Percentiles rank a stretch among this genome's conserved stretches.
Evolutionary conservation across 2,888 invertebrate species (phyloP).

Genomic region (Diaphora mendica): DNA sequence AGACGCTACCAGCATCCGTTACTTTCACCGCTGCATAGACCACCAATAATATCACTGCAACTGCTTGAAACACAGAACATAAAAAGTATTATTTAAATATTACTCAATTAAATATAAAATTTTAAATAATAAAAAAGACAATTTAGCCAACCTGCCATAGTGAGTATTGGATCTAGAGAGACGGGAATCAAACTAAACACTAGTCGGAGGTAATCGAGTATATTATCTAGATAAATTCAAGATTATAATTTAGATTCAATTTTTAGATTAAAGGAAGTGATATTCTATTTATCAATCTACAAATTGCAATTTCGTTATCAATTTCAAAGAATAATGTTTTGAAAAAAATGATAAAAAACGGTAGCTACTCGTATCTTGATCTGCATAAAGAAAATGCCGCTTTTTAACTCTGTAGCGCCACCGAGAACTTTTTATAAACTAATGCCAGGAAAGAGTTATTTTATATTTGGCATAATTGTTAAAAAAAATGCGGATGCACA

Average conservation of each 20-base stretch:
- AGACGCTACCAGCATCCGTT: conserved; percentile 27
- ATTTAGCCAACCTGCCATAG: conserved; percentile 47
- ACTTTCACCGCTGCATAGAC: conserved; percentile 47
- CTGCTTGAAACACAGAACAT: conserved; percentile 42
- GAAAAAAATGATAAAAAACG: background rate
- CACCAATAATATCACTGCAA: conserved; percentile 51
- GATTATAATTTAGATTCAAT: background rate
- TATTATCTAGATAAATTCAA: conserved; percentile 3
- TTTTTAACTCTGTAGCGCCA: background rate
- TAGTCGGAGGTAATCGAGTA: conserved; percentile 46
- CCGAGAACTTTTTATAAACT: background rate
- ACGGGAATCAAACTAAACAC: conserved; percentile 16
- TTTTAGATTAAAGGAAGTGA: background rate
- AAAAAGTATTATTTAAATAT: background rate
- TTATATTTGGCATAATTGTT: background rate
- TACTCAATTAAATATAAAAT: background rate
- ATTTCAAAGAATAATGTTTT: background rate
- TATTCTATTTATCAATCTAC: background rate
- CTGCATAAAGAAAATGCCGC: background rate
- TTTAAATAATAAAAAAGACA: background rate
- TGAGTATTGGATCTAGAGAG: conserved; percentile 36
- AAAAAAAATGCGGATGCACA: no score
- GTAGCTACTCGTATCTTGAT: conserved; percentile 1
- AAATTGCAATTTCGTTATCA: background rate
- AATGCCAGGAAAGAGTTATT: no score